Evolutionary conservation across 1,140 invertebrate genomes (phyloP), one percentile per base, ranked within the genome.

Genomic region (Drosophila nebulosa): DNA sequence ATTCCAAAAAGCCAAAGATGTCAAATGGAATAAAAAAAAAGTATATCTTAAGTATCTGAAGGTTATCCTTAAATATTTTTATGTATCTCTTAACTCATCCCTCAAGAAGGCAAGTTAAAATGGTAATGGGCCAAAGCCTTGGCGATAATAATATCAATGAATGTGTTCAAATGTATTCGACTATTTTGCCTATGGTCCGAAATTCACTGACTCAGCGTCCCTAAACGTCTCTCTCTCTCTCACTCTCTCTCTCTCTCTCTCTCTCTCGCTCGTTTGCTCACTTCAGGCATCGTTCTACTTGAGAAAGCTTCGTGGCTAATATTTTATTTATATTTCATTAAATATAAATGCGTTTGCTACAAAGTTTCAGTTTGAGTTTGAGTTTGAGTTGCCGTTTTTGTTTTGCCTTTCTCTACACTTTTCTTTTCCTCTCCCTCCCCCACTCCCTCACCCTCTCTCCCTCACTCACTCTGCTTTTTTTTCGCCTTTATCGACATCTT

Each of bases 241-340:
- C 39, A 21, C 3, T 4, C 39, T 3, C 18, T 21, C 39, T 21
- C 12, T 36, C 12, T n/a, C n/a, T n/a, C n/a, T n/a, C n/a, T n/a
- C n/a, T n/a, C n/a, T n/a, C n/a, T n/a, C n/a, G n/a, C n/a, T 36
- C 3, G 4, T 32, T 12, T 3, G 27, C 16, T 16, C 10, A 21
- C 12, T 36, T 27, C 12, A 4, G 7, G 22, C 21, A 61, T 21
- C 30, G 24, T 60, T 60, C 18, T 21, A 46, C 36, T 24, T 22
- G 22, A 60, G 39, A 39, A 60, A 36, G 10, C 26, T 46, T 36
- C 18, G n/a, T 35, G 12, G 53, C 53, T 35, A 16, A 35, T 57
- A 21, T 57, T 10, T 10, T 32, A 35, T 58, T 58, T 56, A 56
- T 56, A 56, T 22, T 58, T 12, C 56, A 58, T 58, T 36, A 58